Percentiles rank a stretch among this genome's conserved stretches.
Conservation (phyloP, 2,113 vertebrate species). For the Henicopernis longicauda region DNA sequence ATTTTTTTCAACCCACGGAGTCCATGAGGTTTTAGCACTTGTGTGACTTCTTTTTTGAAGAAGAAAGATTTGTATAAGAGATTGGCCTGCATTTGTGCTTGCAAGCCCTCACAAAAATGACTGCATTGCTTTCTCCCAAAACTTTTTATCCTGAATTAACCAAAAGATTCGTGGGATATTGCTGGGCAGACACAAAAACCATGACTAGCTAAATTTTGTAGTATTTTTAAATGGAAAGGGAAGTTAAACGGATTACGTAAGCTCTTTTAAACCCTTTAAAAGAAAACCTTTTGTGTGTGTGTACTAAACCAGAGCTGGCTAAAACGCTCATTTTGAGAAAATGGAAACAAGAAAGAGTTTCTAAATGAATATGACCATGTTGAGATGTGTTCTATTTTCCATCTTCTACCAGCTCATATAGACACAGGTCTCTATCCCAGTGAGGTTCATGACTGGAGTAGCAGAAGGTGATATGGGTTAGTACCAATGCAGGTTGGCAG, state of each 20-base stretch:
- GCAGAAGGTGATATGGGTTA: neutral
- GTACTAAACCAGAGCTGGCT: neutral
- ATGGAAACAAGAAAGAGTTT: neutral
- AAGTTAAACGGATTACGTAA: neutral
- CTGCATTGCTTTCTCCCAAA: neutral
- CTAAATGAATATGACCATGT: neutral
- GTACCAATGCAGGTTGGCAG: neutral
- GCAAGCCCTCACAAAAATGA: neutral
- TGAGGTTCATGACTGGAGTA: rapidly evolving
- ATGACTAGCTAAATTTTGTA: neutral
- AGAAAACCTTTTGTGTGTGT: neutral
- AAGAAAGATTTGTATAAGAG: neutral
- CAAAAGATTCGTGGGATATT: neutral
- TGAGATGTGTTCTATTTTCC: neutral
- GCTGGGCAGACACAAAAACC: neutral
- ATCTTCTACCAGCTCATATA: neutral
- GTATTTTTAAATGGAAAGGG: neutral
- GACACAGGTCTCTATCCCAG: neutral
- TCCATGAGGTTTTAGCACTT: neutral
- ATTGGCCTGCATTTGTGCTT: neutral
- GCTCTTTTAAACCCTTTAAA: neutral
- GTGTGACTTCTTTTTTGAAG: neutral
- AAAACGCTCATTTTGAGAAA: neutral
- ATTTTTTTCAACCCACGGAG: neutral
- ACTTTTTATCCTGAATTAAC: neutral